These are phyloP conservation scores for Mixornis gularis DNA, from an alignment of 2,113 vertebrate genomes.

Conservation along the genomic window DNA sequence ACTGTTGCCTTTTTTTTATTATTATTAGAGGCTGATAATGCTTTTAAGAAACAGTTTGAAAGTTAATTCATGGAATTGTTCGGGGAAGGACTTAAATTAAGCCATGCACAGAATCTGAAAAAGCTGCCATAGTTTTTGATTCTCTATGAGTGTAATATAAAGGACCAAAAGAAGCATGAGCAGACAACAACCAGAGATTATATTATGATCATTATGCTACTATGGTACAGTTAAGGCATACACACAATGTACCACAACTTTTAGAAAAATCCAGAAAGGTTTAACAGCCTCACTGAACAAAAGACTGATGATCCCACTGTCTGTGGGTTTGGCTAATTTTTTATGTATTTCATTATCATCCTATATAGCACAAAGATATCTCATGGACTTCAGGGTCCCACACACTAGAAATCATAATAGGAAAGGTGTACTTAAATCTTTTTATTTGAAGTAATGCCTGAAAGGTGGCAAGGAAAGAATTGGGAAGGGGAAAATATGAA, in stretches of 20 bases:
- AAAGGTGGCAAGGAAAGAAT: neutral
- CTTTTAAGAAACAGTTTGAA: neutral
- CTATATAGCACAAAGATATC: neutral
- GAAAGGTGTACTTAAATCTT: neutral
- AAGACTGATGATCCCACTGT: neutral
- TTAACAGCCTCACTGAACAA: neutral
- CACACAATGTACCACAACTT: neutral
- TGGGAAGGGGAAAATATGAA: neutral
- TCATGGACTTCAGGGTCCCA: neutral
- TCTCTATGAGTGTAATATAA: neutral
- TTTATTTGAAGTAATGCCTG: neutral
- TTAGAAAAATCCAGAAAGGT: neutral
- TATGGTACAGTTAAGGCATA: neutral
- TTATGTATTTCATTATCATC: neutral
- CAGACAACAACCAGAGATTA: neutral
- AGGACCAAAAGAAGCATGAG: neutral
- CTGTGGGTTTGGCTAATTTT: neutral
- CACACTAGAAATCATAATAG: neutral
- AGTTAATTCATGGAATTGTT: neutral
- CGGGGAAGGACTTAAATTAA: neutral
- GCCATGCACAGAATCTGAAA: neutral
- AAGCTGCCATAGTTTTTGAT: neutral
- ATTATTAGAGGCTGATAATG: constrained; percentile 21
- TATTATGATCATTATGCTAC: neutral
- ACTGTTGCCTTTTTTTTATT: constrained; percentile 53